These are phyloP conservation scores for Drosophila yooni DNA, from an alignment of 2,888 invertebrate genomes.

Conservation along the genomic window DNA sequence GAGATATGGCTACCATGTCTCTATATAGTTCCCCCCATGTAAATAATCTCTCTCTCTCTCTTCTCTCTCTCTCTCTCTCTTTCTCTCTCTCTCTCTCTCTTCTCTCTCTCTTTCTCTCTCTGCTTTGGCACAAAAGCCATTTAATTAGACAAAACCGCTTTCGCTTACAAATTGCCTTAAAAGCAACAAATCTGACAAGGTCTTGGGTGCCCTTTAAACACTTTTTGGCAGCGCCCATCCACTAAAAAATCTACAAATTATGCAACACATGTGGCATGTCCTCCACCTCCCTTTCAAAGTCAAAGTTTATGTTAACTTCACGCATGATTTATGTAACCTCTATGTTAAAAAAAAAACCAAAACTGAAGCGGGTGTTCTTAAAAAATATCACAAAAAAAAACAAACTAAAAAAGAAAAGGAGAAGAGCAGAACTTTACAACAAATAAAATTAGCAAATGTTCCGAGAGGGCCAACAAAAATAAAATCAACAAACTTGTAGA, in stretches of 20 bases:
- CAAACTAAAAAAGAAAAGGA: neutral
- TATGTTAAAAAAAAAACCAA: constrained; percentile 3
- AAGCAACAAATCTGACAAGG: neutral
- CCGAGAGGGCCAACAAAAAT: constrained; percentile 26
- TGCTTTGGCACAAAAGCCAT: constrained; percentile 23
- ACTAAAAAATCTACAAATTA: constrained; percentile 48
- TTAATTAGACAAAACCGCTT: constrained; percentile 45
- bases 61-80: neutral
- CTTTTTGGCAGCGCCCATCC: neutral
- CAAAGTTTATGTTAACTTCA: constrained; percentile 72
- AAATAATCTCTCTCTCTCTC: neutral
- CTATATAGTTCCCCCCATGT: neutral
- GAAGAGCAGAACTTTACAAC: constrained; percentile 57
- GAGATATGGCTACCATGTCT: constrained; percentile 13
- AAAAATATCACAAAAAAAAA: constrained; percentile 28
- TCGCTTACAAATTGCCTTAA: constrained; percentile 28
- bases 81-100: neutral
- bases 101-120: neutral
- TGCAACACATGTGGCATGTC: constrained; percentile 60
- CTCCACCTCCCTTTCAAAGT: constrained; percentile 18
- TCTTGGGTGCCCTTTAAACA: constrained; percentile 9
- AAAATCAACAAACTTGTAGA: constrained; percentile 51
- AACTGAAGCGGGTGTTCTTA: constrained; percentile 9
- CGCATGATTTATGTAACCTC: constrained; percentile 73
- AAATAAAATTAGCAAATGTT: constrained; percentile 77